Conservation (phyloP, 2,797 vertebrate genomes). For the Darevskia nairensis region DNA sequence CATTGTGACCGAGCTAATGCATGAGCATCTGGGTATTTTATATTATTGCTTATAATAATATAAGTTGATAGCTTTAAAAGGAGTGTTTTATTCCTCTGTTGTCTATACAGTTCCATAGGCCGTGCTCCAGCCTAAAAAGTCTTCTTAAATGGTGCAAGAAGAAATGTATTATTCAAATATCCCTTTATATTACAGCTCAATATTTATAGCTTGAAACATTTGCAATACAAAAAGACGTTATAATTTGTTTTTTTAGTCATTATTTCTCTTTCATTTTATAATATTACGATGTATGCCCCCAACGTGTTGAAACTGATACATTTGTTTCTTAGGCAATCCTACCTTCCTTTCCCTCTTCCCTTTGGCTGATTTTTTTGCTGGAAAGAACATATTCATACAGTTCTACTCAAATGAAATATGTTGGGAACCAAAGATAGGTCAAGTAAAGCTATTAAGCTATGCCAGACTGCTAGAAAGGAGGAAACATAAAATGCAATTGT, state of each 20-base stretch:
- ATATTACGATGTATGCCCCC: conserved; percentile 24
- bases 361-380: background rate
- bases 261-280: conserved; percentile 21
- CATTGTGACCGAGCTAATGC: background rate
- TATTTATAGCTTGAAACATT: conserved; percentile 1
- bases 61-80: conserved; percentile 8
- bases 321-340: background rate
- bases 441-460: background rate
- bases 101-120: conserved; percentile 46
- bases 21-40: background rate
- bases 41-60: conserved; percentile 35
- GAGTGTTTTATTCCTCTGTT: conserved; percentile 42
- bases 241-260: background rate
- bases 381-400: background rate
- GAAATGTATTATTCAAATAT: rapidly evolving
- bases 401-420: background rate
- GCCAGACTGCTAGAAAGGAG: background rate
- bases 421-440: background rate
- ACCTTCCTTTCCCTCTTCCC: no score
- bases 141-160: background rate
- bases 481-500: background rate
- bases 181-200: rapidly evolving
- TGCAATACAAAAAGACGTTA: background rate
- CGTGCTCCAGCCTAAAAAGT: conserved; percentile 45
- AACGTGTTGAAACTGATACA: background rate